These are phyloP conservation scores for Perccottus glenii DNA, from an alignment of 2,113 vertebrate species.

Conservation along the genomic window DNA sequence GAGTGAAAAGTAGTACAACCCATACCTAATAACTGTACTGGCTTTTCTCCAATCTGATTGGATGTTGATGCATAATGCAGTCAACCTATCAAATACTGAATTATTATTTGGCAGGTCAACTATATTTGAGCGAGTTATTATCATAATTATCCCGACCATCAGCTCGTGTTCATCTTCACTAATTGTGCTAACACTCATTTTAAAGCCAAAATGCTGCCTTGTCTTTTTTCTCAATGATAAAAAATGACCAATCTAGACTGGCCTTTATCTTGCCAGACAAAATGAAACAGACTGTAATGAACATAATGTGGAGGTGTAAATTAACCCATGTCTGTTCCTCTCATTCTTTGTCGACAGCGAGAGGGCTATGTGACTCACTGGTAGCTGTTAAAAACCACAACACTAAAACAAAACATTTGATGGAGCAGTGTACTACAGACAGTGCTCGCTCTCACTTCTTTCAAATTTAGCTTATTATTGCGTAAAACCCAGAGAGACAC, in stretches of 20 bases:
- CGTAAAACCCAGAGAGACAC: conserved; percentile 7
- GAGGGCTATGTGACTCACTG: conserved; percentile 46
- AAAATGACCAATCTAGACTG: neutral
- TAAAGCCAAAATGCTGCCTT: neutral
- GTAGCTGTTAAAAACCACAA: conserved; percentile 23
- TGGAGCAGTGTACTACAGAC: conserved; percentile 5
- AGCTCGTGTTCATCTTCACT: neutral
- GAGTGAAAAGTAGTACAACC: too few relatives aligned
- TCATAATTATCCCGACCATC: neutral
- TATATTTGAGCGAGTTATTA: neutral
- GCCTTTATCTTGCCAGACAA: neutral
- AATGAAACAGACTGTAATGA: conserved; percentile 23
- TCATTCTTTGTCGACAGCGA: neutral
- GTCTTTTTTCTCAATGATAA: neutral
- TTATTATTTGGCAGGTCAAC: neutral
- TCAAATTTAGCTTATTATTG: neutral
- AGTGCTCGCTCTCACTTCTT: neutral
- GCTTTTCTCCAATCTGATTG: neutral
- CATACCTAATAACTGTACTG: too few relatives aligned
- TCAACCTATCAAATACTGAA: neutral
- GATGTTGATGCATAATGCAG: neutral
- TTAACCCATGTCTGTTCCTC: conserved; percentile 1
- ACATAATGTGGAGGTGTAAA: conserved; percentile 46
- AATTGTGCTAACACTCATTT: neutral
- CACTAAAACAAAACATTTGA: neutral